Base-by-base conservation (phyloP, 2,797 vertebrate genomes). In the Eulemur mongoz region DNA sequence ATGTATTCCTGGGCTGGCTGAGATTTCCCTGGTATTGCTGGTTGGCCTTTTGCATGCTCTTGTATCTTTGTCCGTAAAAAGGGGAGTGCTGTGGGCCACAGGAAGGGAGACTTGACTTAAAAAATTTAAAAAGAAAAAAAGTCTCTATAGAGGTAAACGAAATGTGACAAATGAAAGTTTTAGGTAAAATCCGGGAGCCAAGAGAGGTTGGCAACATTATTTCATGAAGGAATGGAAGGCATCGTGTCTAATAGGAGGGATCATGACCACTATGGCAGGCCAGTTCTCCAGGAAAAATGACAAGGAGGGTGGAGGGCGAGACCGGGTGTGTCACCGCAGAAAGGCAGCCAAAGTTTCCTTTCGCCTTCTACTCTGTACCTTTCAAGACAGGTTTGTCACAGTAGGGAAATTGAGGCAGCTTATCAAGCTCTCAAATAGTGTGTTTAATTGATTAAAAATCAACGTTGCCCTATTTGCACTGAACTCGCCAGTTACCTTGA, bases 161-260 rank as follows among this genome's bases (percentile, higher is more conserved):
- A 81, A 50, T 61, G 22, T 43, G 15, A 23, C 8, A 12, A 38
- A 43, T 45, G 12, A 30, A 80, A 57, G 0, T 63, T 63, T 32
- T 35, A 1, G 0, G 0, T 25, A 14, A 48, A 48, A 25, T 22
- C 9, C 2, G 20, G 17, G 45, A 79, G 2, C 15, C 30, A 40
- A 48, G 52, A 73, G 59, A 82, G 0, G 12, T 18, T 12, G 2
- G 20, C 3, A 4, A 1, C 13, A 7, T 4, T 57, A 14, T 32
- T 97, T 76, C 13, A 20, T 15, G 54, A 80, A 73, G 43, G 54
- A 61, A 81, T 12, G 0, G 13, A 52, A 14, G 63, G 7, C 9
- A 4, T 25, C 12, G 0, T 48, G 23, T 18, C 22, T 27, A 70
- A 12, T 0, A 17, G 18, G 20, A 59, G 5, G 45, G 7, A 12